A percentile compares a stretch with the other conserved stretches of the same genome.
Conservation (phyloP, 2,113 vertebrate genomes). For the Melanostigma gelatinosum region DNA sequence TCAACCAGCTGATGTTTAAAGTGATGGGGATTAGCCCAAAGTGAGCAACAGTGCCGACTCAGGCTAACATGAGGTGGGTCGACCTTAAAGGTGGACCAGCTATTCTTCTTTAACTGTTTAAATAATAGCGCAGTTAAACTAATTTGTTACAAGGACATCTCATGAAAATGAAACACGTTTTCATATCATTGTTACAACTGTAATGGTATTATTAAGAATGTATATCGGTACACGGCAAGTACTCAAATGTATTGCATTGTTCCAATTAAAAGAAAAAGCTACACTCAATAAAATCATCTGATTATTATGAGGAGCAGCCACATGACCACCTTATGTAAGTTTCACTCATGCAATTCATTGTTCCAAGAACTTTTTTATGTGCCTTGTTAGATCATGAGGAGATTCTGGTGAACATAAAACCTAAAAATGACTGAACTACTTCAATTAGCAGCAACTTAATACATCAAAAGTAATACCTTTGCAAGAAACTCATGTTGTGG, state of each 20-base stretch:
- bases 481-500: constrained; percentile 7
- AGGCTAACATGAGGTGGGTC: not conserved
- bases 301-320: constrained; percentile 6
- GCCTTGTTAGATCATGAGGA: constrained; percentile 5
- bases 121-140: not conserved
- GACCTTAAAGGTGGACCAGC: not conserved
- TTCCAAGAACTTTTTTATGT: constrained; percentile 22
- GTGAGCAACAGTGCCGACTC: not conserved
- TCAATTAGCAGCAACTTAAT: constrained; percentile 11
- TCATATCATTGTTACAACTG: not conserved
- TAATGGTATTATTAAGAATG: not conserved
- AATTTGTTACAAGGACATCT: no score
- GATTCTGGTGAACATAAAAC: constrained; percentile 14
- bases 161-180: not conserved
- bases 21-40: not conserved
- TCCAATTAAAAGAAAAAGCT: constrained; percentile 1
- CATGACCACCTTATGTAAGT: not conserved
- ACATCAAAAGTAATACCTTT: constrained; percentile 14
- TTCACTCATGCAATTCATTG: constrained; percentile 1
- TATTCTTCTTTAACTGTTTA: not conserved
- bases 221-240: not conserved
- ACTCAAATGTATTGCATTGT: not conserved
- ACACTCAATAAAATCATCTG: not conserved
- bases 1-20: no score
- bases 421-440: constrained; percentile 1